A percentile compares a stretch with the other conserved stretches of the same genome.
Conservation (phyloP, 2,888 invertebrate species). For the Orchestes rusci region DNA sequence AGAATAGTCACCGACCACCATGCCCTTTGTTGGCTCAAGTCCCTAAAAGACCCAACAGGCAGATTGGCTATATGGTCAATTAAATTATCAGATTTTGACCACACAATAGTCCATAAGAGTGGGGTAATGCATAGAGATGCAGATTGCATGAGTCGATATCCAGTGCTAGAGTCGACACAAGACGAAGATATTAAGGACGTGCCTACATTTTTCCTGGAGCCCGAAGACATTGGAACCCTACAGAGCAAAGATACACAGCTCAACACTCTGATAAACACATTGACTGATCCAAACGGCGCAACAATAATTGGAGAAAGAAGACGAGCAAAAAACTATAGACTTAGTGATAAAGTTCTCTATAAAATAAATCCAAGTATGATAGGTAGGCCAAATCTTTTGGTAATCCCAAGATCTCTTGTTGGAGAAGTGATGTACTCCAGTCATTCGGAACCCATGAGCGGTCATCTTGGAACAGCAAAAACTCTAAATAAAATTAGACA, state of each 20-base stretch:
- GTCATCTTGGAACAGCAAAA: constrained; percentile 25
- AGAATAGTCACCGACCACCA: neutral
- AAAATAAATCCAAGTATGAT: neutral
- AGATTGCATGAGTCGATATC: neutral
- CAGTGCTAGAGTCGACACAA: neutral
- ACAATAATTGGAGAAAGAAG: no score
- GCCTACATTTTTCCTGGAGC: neutral
- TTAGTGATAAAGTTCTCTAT: neutral
- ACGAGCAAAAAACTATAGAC: neutral
- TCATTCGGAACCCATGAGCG: constrained; percentile 19
- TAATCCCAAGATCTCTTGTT: constrained; percentile 19
- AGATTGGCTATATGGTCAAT: neutral
- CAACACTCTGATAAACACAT: no score
- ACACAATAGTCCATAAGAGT: neutral
- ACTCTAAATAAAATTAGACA: constrained; percentile 24
- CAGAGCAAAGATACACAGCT: no score
- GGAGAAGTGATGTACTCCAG: constrained; percentile 25
- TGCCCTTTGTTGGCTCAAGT: neutral
- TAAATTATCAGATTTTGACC: neutral
- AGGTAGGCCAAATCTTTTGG: constrained; percentile 15
- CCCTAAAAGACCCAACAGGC: neutral
- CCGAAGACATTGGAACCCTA: no score
- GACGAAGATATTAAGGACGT: neutral
- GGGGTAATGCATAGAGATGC: neutral
- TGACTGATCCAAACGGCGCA: no score